Base-by-base conservation (phyloP, 2,113 vertebrate species). In the Alosa alosa region DNA sequence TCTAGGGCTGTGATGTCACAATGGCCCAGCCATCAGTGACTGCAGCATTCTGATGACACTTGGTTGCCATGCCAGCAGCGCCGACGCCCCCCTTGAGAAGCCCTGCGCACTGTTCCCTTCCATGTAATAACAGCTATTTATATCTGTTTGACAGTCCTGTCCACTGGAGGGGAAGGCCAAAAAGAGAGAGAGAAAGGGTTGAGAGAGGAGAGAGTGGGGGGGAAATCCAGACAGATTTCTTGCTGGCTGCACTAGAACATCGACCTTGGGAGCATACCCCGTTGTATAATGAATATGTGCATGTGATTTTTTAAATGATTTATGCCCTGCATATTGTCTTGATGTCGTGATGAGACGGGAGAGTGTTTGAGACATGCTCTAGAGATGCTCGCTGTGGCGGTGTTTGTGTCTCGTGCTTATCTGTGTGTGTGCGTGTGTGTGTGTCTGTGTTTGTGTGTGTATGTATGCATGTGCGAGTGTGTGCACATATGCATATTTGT, bases 41-140 rank as follows among this genome's bases (percentile, higher is more conserved):
- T 55, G 87, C 86, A 85, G 87, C 86, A 85, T 85, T 90, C 88
- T 86, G 83, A 89, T 90, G 88, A 86, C 85, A 91, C 88, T 88
- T 83, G 78, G 91, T 92, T 93, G 89, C 89, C 91, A 87, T 91
- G 91, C 87, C 91, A 90, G 89, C 88, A 57, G 55, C 8, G 45
- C 90, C 93, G 91, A 92, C 92, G 87, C 91, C 89, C 91, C 92
- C 89, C 89, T 90, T 90, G 92, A 89, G 90, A 91, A 93, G 92
- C 88, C 90, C 83, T 89, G 87, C 88, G 86, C 90, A 91, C 89
- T 93, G 89, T 93, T 91, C 89, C 89, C 89, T 84, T 89, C 90
- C 88, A 92, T 88, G 89, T 91, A 91, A 93, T 94, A 93, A 93
- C 91, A 90, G 90, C 92, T 92, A 91, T 93, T 94, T 91, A 86